These are phyloP conservation scores for Clarias gariepinus DNA, from an alignment of 2,113 vertebrate genomes.

Conservation along the genomic window DNA sequence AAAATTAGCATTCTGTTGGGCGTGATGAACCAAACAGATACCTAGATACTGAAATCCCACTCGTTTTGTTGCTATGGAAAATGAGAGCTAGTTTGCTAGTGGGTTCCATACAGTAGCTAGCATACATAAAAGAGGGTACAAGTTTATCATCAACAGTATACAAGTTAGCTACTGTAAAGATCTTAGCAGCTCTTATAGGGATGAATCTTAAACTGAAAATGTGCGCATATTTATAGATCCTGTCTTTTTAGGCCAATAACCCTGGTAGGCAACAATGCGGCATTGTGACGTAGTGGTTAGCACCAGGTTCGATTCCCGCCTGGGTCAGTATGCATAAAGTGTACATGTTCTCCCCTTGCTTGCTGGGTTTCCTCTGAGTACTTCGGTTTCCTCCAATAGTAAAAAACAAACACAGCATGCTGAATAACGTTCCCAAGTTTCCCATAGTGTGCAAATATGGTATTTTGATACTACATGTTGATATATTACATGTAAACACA, in stretches of 20 bases:
- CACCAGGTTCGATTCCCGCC: no score
- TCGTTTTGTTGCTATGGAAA: background rate
- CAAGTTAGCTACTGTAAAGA: background rate
- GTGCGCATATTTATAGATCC: background rate
- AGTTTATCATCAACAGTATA: background rate
- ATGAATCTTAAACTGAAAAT: background rate
- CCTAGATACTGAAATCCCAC: background rate
- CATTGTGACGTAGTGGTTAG: no score
- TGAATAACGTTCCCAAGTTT: no score
- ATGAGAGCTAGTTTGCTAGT: background rate
- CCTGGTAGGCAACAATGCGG: no score
- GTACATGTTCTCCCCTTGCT: no score
- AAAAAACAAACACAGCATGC: no score
- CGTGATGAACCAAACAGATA: background rate
- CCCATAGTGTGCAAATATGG: no score
- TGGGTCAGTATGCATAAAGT: no score
- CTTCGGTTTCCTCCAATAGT: no score
- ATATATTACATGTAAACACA: no score
- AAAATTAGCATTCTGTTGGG: background rate
- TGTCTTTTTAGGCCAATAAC: background rate
- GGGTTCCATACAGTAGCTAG: background rate
- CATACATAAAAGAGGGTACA: background rate
- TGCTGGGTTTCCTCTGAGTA: no score
- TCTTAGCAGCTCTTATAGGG: background rate
- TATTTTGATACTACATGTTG: no score